These are phyloP conservation scores for Tretioscincus oriximinensis DNA, from an alignment of 2,113 vertebrate genomes.

Conservation along the genomic window DNA sequence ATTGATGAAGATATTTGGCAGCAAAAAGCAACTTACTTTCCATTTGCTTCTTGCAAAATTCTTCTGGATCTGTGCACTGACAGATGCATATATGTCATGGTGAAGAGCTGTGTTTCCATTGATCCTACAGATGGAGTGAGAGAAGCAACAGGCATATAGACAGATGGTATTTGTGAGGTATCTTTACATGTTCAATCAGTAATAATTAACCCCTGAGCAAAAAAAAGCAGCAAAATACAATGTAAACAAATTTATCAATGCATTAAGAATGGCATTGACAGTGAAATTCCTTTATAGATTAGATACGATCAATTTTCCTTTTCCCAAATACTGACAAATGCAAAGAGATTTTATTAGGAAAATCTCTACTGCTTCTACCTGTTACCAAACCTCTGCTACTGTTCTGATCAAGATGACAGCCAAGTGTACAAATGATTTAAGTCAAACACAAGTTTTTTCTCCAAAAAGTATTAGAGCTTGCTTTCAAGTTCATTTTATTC, in stretches of 20 bases:
- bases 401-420: background rate
- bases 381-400: background rate
- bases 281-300: conserved; percentile 44
- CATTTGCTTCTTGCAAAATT: conserved; percentile 93
- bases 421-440: background rate
- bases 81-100: conserved; percentile 86
- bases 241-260: conserved; percentile 60
- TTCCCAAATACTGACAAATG: background rate
- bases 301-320: conserved; percentile 39
- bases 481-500: too few relatives aligned
- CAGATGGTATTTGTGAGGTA: conserved; percentile 66
- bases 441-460: too few relatives aligned
- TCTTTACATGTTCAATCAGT: conserved; percentile 65
- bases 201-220: conserved; percentile 69
- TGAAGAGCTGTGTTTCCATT: conserved; percentile 83
- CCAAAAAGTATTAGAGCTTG: background rate
- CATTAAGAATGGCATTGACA: conserved; percentile 31
- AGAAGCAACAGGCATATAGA: conserved; percentile 46
- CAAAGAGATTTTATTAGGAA: background rate
- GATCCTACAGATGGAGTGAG: conserved; percentile 80
- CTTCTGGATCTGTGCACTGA: conserved; percentile 90
- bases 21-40: conserved; percentile 77
- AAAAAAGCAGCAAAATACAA: conserved; percentile 60
- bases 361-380: background rate
- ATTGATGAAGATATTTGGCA: background rate